phyloP scores from a whole-genome alignment of 2,113 vertebrate species.

The Campylomormyrus numenius region DNA sequence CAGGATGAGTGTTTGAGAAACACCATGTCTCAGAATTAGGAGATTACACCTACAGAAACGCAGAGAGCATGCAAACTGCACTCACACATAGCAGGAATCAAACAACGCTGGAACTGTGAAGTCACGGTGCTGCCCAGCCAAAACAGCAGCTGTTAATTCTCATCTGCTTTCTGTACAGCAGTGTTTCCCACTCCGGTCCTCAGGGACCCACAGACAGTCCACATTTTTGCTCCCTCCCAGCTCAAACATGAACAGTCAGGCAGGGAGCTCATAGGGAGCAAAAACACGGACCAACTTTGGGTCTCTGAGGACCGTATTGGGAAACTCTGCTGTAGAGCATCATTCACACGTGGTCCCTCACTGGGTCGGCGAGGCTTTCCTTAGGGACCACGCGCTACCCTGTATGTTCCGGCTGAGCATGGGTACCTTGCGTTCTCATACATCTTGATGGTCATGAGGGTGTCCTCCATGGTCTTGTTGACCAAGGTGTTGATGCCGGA shows the following conservation, averaged over 20 bases:
- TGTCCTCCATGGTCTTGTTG: constrained; percentile 89
- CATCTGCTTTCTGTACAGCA: not conserved
- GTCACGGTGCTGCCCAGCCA: not conserved
- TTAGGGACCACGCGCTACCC: not conserved
- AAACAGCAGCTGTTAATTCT: not conserved
- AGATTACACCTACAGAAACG: not conserved
- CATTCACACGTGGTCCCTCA: not conserved
- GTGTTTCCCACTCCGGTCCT: too few species aligned
- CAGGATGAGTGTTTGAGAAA: not conserved
- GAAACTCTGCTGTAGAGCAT: not conserved
- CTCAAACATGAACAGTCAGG: too few species aligned
- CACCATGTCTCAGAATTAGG: not conserved
- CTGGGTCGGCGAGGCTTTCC: not conserved
- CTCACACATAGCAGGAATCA: not conserved
- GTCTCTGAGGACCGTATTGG: too few species aligned
- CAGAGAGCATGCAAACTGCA: not conserved
- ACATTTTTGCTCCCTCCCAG: too few species aligned
- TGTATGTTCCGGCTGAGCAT: not conserved
- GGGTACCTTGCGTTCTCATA: constrained; percentile 77
- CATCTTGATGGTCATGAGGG: constrained; percentile 74
- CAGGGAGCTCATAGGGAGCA: too few species aligned
- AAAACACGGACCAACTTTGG: too few species aligned
- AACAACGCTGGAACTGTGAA: not conserved
- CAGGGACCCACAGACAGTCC: too few species aligned
- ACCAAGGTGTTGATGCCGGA: constrained; percentile 80